A percentile compares a stretch with the other conserved stretches of the same genome.
These are phyloP conservation scores for Chloebia gouldiae DNA, from an alignment of 2,113 vertebrate genomes.

Conservation along the genomic window DNA sequence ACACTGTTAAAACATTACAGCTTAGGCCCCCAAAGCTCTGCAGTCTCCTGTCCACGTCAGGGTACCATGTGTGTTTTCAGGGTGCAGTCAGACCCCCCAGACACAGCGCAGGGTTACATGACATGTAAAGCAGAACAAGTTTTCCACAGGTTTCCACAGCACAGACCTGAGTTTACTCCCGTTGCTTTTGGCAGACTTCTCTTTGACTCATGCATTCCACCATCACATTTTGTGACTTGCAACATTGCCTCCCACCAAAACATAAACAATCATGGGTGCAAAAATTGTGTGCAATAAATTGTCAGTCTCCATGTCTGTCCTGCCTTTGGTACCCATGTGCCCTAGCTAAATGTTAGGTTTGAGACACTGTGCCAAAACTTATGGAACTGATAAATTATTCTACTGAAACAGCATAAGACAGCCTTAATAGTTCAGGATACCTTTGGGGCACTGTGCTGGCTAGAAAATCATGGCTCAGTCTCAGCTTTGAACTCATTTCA, in stretches of 20 bases:
- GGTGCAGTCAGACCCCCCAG: neutral
- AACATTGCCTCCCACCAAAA: neutral
- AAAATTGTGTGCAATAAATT: neutral
- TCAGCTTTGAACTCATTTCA: neutral
- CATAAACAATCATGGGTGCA: fast-evolving
- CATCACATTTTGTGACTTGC: neutral
- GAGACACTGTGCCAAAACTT: neutral
- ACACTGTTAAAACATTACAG: neutral
- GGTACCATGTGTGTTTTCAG: fast-evolving
- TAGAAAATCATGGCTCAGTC: neutral
- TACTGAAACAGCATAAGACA: neutral
- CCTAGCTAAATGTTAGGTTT: neutral
- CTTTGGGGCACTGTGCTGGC: neutral
- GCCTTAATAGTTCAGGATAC: neutral
- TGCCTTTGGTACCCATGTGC: neutral
- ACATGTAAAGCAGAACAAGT: neutral
- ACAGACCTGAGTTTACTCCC: neutral
- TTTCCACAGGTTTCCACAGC: neutral
- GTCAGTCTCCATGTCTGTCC: neutral
- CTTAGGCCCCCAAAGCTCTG: neutral
- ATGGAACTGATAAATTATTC: neutral
- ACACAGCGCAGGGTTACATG: neutral
- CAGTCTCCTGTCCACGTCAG: neutral
- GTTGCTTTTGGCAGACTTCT: fast-evolving
- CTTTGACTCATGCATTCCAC: fast-evolving